Evolutionary conservation across 2,797 vertebrate genomes (phyloP), one percentile per base, ranked within the genome.

Genomic region (Tolypeutes matacus): DNA sequence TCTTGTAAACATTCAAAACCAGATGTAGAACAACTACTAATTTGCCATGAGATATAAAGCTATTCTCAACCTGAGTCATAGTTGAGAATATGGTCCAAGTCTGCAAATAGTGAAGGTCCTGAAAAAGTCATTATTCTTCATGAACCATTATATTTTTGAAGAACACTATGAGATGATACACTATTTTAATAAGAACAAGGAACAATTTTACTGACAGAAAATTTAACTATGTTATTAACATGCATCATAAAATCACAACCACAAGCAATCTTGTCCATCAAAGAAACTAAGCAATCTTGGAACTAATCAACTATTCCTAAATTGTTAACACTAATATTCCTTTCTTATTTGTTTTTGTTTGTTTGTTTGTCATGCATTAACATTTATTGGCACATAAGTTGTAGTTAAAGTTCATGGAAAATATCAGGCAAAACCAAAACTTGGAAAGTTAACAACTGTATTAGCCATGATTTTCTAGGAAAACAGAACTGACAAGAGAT

Each of bases 121-220:
- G 21, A 95, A 93, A 92, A 83, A 92, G 80, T 70, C 85, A 5
- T 51, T 64, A 67, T 17, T 86, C 82, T 77, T 86, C n/a, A 70
- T 53, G 6, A 7, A 62, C 9, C 21, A 53, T 91, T 42, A 46
- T 39, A 51, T 86, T 7, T 94, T 77, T 90, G 25, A 67, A 80
- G 39, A 84, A 36, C 20, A 69, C 34, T 23, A n/a, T 76, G 42
- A 92, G 13, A 80, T 75, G 23, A 73, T 78, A 91, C 53, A 73
- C 62, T 73, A 77, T 75, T 73, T 86, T 65, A 85, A 15, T 62
- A 81, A 75, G 18, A 85, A 83, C 23, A 64, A 23, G 11, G 9
- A 89, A 21, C 14, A 89, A 83, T 81, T 67, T 89, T 67, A 31
- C 25, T n/a, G 72, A 56, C 1, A 82, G 36, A 13, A 86, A 67